A percentile compares a stretch with the other conserved stretches of the same genome.
Evolutionary conservation across 2,113 vertebrate genomes (phyloP).

Genomic region (Panthera leo): DNA sequence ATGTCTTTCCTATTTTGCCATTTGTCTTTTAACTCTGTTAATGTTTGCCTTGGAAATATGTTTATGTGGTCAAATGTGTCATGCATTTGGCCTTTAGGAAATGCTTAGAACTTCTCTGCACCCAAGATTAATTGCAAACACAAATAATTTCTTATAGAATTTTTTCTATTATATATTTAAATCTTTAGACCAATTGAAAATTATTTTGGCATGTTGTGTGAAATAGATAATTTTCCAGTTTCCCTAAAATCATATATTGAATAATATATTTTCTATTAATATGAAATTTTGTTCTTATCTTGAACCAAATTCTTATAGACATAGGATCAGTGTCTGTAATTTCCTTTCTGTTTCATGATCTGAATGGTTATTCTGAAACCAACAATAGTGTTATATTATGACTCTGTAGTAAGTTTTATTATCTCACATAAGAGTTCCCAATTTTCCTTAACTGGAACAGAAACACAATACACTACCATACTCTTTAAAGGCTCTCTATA

Average conservation of each 20-base stretch:
- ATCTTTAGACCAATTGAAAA: slow-evolving; percentile 5
- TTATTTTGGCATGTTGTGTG: not conserved
- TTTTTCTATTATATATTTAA: not conserved
- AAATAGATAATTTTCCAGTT: not conserved
- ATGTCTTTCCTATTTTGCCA: not conserved
- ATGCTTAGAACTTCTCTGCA: not conserved
- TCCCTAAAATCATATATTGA: not conserved
- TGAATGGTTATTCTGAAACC: not conserved
- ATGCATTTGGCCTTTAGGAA: not conserved
- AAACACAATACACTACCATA: not conserved
- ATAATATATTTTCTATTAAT: not conserved
- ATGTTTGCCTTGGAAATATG: not conserved
- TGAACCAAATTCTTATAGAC: not conserved
- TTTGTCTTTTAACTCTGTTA: not conserved
- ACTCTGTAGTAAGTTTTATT: not conserved
- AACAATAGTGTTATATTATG: not conserved
- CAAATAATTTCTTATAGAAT: not conserved
- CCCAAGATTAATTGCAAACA: not conserved
- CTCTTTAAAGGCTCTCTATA: not conserved
- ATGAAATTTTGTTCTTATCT: not conserved
- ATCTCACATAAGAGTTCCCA: not conserved
- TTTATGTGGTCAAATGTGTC: not conserved
- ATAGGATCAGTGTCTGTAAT: not conserved
- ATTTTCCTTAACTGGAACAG: not conserved
- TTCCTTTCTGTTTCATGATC: not conserved